These are phyloP conservation scores for Drosophila pandora DNA, from an alignment of 1,140 invertebrate species.

Conservation along the genomic window DNA sequence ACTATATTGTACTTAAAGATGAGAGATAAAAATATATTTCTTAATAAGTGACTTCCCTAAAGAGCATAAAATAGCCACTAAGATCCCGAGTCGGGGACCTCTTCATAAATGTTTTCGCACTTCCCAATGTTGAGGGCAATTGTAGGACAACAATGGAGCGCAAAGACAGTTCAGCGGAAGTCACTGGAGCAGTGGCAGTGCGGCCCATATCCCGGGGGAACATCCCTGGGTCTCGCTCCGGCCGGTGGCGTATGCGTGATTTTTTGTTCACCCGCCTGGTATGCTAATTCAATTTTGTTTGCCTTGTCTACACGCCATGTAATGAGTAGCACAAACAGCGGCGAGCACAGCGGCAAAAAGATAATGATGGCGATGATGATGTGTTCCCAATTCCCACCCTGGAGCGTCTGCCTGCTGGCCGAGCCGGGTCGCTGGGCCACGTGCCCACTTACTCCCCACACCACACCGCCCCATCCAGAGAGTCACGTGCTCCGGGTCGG, in stretches of 20 bases:
- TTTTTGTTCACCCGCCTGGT: constrained; percentile 63
- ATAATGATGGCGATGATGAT: constrained; percentile 56
- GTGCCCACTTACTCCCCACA: constrained; percentile 30
- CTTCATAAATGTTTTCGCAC: constrained; percentile 19
- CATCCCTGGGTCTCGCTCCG: constrained; percentile 18
- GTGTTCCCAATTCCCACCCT: constrained; percentile 47
- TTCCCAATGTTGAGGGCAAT: constrained; percentile 69
- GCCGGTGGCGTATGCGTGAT: constrained; percentile 75
- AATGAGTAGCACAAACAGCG: constrained; percentile 78
- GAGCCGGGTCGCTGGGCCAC: constrained; percentile 38
- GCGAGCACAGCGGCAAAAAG: constrained; percentile 65
- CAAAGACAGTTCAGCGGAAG: constrained; percentile 13
- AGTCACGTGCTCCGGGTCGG: constrained; percentile 47
- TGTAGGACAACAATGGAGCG: constrained; percentile 64
- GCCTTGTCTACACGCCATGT: constrained; percentile 79
- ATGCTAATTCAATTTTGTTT: constrained; percentile 82
- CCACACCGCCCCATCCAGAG: neutral
- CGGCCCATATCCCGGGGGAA: constrained; percentile 34
- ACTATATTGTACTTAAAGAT: no score
- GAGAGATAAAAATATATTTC: no score
- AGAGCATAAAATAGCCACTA: neutral
- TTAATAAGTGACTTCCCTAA: neutral
- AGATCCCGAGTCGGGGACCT: neutral
- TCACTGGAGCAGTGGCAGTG: neutral
- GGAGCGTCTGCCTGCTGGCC: constrained; percentile 10